phyloP scores from a whole-genome alignment of 2,888 invertebrate genomes.

The Empis stercorea region DNA sequence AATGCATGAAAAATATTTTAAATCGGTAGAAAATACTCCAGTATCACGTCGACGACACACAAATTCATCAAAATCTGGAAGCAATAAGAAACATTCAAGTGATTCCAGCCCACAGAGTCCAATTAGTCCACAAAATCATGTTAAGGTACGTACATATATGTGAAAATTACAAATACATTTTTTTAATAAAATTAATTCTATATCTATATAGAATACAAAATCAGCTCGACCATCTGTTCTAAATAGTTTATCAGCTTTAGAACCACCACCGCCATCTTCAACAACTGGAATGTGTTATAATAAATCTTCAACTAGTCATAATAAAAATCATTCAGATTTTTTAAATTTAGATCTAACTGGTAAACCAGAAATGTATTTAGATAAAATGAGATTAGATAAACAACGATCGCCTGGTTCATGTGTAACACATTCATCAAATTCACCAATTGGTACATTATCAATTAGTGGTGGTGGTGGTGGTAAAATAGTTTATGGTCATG shows the following conservation, averaged over 20 bases:
- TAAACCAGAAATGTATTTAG: conserved; percentile 17
- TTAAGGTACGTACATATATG: conserved; percentile 2
- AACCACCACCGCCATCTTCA: conserved; percentile 4
- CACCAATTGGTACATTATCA: conserved; percentile 4
- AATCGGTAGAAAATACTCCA: conserved; percentile 58
- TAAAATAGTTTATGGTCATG: neutral
- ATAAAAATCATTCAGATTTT: conserved; percentile 16
- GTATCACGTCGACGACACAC: conserved; percentile 40
- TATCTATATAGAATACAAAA: conserved; percentile 9
- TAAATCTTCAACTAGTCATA: conserved; percentile 12
- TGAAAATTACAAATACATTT: neutral
- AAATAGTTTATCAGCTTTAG: conserved; percentile 12
- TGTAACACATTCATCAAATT: conserved; percentile 4
- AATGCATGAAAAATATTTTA: conserved; percentile 70
- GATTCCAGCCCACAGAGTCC: conserved; percentile 51
- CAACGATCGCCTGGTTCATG: conserved; percentile 8
- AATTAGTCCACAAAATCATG: conserved; percentile 39
- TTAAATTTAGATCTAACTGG: conserved; percentile 16
- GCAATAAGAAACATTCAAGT: conserved; percentile 38
- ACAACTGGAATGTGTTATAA: conserved; percentile 11
- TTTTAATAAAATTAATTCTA: neutral
- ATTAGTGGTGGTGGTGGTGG: conserved; percentile 1
- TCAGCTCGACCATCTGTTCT: conserved; percentile 14
- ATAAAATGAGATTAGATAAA: conserved; percentile 15
- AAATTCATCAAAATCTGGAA: conserved; percentile 25